Conservation (phyloP, 2,113 vertebrate genomes). For the Anarrhichthys ocellatus region DNA sequence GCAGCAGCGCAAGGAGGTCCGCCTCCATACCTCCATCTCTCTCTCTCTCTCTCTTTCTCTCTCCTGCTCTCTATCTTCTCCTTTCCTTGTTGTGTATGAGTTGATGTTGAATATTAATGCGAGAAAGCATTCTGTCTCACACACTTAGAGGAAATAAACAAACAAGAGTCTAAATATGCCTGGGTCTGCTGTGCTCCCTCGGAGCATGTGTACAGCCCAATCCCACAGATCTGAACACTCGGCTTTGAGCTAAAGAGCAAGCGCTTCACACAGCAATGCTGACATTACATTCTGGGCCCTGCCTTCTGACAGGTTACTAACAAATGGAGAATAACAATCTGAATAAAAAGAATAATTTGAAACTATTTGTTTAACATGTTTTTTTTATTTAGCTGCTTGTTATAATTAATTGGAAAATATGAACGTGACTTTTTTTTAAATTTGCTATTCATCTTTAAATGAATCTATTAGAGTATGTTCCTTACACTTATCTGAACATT, state of each 20-base stretch:
- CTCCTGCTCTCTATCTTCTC: constrained; percentile 47
- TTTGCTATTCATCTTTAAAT: background rate
- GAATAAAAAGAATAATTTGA: constrained; percentile 33
- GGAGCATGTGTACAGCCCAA: constrained; percentile 60
- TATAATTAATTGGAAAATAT: constrained; percentile 14
- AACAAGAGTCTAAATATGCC: constrained; percentile 69
- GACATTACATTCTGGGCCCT: constrained; percentile 56
- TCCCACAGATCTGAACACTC: constrained; percentile 54
- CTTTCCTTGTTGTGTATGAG: constrained; percentile 60
- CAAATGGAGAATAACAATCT: constrained; percentile 29
- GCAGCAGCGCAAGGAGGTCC: constrained; percentile 69
- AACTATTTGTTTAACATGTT: constrained; percentile 44
- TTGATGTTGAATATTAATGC: constrained; percentile 79
- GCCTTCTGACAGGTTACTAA: constrained; percentile 40
- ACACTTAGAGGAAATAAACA: constrained; percentile 76
- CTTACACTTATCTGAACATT: constrained; percentile 1
- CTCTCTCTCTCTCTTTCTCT: constrained; percentile 22
- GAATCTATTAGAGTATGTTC: constrained; percentile 6
- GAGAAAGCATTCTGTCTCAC: constrained; percentile 67
- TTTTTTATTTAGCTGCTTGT: constrained; percentile 8
- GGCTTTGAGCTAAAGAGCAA: constrained; percentile 57
- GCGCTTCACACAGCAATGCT: constrained; percentile 52
- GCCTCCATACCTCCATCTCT: constrained; percentile 70
- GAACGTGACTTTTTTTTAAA: background rate
- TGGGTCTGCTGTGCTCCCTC: constrained; percentile 55